Base-by-base conservation (phyloP, 2,888 invertebrate species). In the Palloptera scutellata region DNA sequence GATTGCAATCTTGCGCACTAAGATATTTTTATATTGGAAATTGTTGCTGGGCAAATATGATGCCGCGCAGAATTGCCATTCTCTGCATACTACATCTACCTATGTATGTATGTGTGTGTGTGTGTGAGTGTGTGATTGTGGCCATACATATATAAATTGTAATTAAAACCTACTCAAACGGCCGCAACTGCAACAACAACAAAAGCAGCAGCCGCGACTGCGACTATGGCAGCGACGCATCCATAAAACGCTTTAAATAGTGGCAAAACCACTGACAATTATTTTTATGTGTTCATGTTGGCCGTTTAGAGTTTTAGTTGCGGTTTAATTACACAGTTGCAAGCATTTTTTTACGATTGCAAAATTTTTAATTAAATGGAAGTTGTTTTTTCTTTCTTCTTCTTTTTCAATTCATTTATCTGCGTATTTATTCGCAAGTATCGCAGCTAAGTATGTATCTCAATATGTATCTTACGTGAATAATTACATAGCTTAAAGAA, bases 211-310 rank as follows among this genome's bases (percentile, higher is more conserved):
- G 6, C 30, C 2, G 30, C 2, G 30, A 30, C 30, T 4, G 30
- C 30, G 6, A 30, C 30, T 30, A 30, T n/a, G n/a, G 43, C 53
- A 62, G 30, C 55, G 55, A 20, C 43, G 63, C 55, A 69, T 67
- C 70, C 69, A 67, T 72, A 69, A 74, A 72, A 70, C 64, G 59
- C 70, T 73, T 71, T 68, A 73, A 74, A 73, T 70, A 69, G 75
- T 73, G 70, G 73, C 74, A 72, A 71, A 72, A 73, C 70, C 70
- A 69, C 71, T 70, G 68, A 71, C 72, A 73, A 73, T 73, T 74
- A 70, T 72, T 73, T 74, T 74, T 74, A 73, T 72, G 66, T 45
- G 61, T 45, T 64, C 15, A 60, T 64, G 60, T 64, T 64, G 54
- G 67, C 58, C 60, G 64, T 58, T 51, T 58, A 13, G 43, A 64